Conservation (phyloP, 1,140 invertebrate species). For the Coptotermes formosanus region DNA sequence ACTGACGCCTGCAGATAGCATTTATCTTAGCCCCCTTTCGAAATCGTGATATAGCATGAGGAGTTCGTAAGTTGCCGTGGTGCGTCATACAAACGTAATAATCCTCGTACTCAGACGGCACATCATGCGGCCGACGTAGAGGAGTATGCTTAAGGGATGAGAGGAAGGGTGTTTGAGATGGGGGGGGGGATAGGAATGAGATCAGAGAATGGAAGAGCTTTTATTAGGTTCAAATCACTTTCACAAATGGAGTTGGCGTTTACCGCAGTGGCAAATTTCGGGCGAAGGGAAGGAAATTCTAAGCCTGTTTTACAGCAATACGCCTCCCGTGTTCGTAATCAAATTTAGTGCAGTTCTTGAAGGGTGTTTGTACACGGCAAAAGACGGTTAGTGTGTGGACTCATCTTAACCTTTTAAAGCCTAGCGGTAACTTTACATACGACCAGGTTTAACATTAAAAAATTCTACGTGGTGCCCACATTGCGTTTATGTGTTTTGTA, state of each 20-base stretch:
- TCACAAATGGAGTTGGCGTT: constrained; percentile 15
- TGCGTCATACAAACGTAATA: background rate
- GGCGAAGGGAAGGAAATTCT: background rate
- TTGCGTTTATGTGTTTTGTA: no score
- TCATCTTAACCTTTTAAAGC: no score
- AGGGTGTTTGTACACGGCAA: no score
- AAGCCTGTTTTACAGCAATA: background rate
- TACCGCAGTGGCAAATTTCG: constrained; percentile 13
- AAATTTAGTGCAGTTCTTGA: no score
- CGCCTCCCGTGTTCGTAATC: background rate
- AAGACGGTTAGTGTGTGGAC: no score
- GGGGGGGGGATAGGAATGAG: no score
- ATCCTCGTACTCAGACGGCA: background rate
- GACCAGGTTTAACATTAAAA: no score
- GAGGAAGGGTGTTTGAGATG: background rate
- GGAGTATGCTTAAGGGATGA: background rate
- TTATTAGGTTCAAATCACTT: constrained; percentile 19
- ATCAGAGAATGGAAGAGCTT: background rate
- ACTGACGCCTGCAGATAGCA: no score
- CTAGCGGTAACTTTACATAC: no score
- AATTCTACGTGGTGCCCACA: no score
- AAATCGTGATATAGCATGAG: no score
- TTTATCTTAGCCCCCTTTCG: no score
- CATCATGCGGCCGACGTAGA: background rate
- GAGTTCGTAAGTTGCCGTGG: background rate